These are phyloP conservation scores for Onychostoma macrolepis DNA, from an alignment of 2,113 vertebrate species.

Conservation along the genomic window DNA sequence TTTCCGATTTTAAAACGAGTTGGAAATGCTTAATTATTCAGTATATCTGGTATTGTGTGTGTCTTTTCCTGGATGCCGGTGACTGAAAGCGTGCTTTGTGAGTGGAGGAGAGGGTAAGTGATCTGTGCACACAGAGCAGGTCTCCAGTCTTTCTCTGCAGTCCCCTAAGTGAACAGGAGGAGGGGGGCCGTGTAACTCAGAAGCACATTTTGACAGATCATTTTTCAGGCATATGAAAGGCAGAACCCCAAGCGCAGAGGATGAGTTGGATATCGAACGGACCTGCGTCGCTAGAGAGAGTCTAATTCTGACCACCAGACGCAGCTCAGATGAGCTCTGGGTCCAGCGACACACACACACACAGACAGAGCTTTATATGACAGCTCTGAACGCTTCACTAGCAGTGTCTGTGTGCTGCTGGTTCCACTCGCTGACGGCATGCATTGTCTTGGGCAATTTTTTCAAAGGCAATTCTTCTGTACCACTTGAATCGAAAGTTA, in stretches of 20 bases:
- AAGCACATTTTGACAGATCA: conserved; percentile 57
- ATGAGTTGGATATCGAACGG: conserved; percentile 53
- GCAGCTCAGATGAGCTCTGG: conserved; percentile 21
- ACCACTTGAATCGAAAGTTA: not conserved
- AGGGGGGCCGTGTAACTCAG: conserved; percentile 49
- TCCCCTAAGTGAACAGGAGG: conserved; percentile 9
- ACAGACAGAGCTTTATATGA: conserved; percentile 7
- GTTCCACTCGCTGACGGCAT: not conserved
- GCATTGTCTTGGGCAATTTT: not conserved
- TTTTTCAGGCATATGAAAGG: conserved; percentile 63
- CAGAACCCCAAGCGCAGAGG: conserved; percentile 58
- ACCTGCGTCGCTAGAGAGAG: conserved; percentile 40
- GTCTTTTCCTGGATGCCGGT: not conserved
- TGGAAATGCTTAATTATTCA: not conserved
- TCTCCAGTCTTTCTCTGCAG: conserved; percentile 36
- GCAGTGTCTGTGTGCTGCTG: not conserved
- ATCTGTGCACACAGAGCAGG: conserved; percentile 5
- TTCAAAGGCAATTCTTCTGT: not conserved
- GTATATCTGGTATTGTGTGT: not conserved
- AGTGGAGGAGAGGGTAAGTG: not conserved
- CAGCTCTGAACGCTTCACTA: conserved; percentile 22
- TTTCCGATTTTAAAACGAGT: not conserved
- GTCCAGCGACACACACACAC: not conserved
- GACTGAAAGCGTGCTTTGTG: not conserved
- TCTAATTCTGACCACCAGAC: conserved; percentile 40